Evolutionary conservation across 2,113 vertebrate species (phyloP).

Genomic region (Pygathrix nemaeus): DNA sequence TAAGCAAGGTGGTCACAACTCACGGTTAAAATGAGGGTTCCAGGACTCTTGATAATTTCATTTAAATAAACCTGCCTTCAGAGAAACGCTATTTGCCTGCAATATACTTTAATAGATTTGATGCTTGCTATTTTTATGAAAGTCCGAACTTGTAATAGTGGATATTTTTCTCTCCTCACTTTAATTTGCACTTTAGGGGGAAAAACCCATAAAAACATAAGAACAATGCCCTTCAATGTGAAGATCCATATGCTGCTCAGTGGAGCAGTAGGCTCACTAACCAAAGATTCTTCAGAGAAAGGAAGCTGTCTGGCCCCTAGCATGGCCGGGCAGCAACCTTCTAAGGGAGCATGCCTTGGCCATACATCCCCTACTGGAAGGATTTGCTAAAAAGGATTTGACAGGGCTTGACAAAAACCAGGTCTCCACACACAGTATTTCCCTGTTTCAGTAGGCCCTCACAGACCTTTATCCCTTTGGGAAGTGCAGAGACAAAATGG

Average conservation of each 20-base stretch:
- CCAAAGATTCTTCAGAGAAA: background rate
- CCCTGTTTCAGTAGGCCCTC: background rate
- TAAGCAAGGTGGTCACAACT: conserved; percentile 50
- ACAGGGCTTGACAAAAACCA: background rate
- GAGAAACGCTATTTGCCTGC: conserved; percentile 25
- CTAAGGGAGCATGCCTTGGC: background rate
- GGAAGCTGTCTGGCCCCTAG: background rate
- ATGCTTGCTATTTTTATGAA: conserved; percentile 53
- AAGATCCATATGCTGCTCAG: background rate
- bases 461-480: background rate
- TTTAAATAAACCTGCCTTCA: conserved; percentile 57
- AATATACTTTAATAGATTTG: conserved; percentile 42
- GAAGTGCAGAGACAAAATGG: background rate
- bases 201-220: background rate
- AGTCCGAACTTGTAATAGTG: background rate
- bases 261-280: background rate
- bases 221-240: background rate
- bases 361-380: background rate
- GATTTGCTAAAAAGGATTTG: background rate
- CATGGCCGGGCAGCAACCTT: background rate
- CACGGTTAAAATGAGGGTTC: conserved; percentile 39
- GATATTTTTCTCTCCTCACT: conserved; percentile 31
- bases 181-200: conserved; percentile 34
- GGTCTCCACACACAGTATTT: background rate
- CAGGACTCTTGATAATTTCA: conserved; percentile 42